Base-by-base conservation (phyloP, 2,888 invertebrate species). In the Apotomis betuletana region DNA sequence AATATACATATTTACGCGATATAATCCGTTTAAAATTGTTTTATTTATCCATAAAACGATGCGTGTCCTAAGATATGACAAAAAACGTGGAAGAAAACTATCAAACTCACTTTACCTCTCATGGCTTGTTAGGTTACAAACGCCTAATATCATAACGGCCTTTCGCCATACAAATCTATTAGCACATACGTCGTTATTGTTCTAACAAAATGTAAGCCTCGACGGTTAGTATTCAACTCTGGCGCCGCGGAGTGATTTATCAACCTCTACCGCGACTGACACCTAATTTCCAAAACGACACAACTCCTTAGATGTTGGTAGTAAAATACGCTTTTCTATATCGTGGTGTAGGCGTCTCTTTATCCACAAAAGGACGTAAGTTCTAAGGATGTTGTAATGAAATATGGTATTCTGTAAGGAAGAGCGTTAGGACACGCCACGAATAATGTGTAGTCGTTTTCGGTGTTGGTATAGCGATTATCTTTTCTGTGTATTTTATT, bases 371-470 rank as follows among this genome's bases (percentile, higher is more conserved):
- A 54, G 5, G 63, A 54, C 64, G 44, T 64, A 64, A 41, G 44
- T 41, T 12, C 5, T 6, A 5, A 44, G 12, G 12, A 15, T 5
- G 41, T 55, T 44, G 1, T 12, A 4, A 5, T 12, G 3, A 55
- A 10, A 64, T 55, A 44, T 0, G 15, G 1, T 44, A 5, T 44
- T 64, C 12, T 15, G 54, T 15, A 64, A 41, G 13, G 10, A 55
- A 41, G 5, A 49, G 36, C 15, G 9, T 27, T 2, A 49, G 49
- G 41, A 3, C 64, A 2, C 4, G 54, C 44, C 4, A 10, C 10
- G 54, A 64, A 64, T 64, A 64, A 64, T 64, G 54, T 54, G 15
- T 64, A 10, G 62, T n/a, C 4, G 44, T 15, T 64, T 55, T 55
- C 64, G 55, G 54, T 64, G 44, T 64, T 54, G 52, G 54, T 55